These are phyloP conservation scores for Rhopalosiphum nymphaeae DNA, from an alignment of 2,888 invertebrate genomes.

Conservation along the genomic window DNA sequence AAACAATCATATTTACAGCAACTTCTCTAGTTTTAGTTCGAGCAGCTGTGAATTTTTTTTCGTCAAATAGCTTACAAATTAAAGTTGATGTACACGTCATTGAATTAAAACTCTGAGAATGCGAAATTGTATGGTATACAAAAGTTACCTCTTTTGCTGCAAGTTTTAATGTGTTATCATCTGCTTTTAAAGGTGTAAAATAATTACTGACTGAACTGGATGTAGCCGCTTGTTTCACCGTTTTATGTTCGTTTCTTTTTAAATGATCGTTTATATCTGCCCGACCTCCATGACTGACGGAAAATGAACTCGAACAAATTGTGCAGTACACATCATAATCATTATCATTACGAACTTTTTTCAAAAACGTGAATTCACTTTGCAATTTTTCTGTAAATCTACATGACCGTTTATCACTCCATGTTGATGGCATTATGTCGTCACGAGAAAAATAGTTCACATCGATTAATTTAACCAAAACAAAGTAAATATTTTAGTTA, in stretches of 20 bases:
- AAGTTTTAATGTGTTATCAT: slow-evolving; percentile 25
- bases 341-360: slow-evolving; percentile 28
- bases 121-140: slow-evolving; percentile 34
- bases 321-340: slow-evolving; percentile 26
- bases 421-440: neutral
- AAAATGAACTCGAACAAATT: slow-evolving; percentile 30
- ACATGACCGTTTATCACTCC: slow-evolving; percentile 15
- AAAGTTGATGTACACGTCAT: slow-evolving; percentile 18
- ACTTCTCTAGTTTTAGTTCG: neutral
- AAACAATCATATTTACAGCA: slow-evolving; percentile 40
- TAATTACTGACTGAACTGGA: slow-evolving; percentile 11
- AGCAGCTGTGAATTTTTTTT: neutral
- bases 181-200: slow-evolving; percentile 12
- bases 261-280: too few relatives aligned
- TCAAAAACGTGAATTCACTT: slow-evolving; percentile 22
- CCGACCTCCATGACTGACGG: neutral
- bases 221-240: neutral
- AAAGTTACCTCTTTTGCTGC: slow-evolving; percentile 38
- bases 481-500: neutral
- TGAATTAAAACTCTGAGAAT: slow-evolving; percentile 33
- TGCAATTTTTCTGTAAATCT: slow-evolving; percentile 37
- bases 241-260: slow-evolving; percentile 24
- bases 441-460: neutral
- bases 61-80: neutral
- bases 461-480: neutral